Evolutionary conservation across 2,797 vertebrate species (phyloP), one percentile per base, ranked within the genome.

Genomic region (Liparis tanakae): DNA sequence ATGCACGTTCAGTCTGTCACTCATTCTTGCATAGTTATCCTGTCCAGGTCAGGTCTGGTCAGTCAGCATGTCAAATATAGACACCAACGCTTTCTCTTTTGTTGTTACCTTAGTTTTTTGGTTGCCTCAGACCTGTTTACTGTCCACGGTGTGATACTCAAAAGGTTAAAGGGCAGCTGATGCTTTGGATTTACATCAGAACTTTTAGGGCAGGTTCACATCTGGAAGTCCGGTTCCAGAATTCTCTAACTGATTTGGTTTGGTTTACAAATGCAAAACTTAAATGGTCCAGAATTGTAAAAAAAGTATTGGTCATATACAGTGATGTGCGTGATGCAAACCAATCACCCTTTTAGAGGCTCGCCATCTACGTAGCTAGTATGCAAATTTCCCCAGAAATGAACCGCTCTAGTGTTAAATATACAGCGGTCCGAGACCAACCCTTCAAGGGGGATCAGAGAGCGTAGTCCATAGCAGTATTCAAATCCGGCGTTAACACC

Each of bases 21-120:
- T 43, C 39, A 25, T 18, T 34, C 5, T 0, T 4, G 37, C n/a
- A 57, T 14, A 22, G 18, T 20, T 37, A 43, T 48, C 22, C 18
- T 36, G 70, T 60, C 55, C 43, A 53, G 50, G 10, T 61, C 70
- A 66, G 41, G 56, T 66, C 37, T 57, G 14, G 34, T 70, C 55
- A 71, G 50, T 70, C 55, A 71, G 50, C 69, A 64, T 34, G 48
- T 66, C 30, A 77, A 36, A 71, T 20, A 50, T 10, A 12, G 44
- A 41, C 33, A 39, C 34, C 15, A 48, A 63, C 69, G 39, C 3
- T 77, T 10, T 67, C 17, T 75, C 17, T 57, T 68, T 61, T 74
- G 39, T 62, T 53, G 56, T 56, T 66, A 18, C 43, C 58, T 70
- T 54, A 18, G 6, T 53, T 33, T 17, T 36, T 22, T 6, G 3